Base-by-base conservation (phyloP, 2,888 invertebrate species). In the Tetramorium bicarinatum region DNA sequence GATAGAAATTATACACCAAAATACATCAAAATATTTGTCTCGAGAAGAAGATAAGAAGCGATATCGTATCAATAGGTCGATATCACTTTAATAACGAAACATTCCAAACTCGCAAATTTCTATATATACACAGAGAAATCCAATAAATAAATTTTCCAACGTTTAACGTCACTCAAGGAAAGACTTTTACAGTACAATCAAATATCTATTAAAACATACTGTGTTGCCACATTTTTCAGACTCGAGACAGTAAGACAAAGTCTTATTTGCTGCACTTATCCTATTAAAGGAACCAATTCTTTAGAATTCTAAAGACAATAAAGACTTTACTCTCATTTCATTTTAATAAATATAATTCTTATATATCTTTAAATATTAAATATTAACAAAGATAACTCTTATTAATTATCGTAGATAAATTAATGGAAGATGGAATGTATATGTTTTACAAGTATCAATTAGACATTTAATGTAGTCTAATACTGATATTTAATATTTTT, bases 261-360 rank as follows among this genome's bases (percentile, higher is more conserved):
- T 56, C 6, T 56, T 56, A 25, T 54, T 21, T 21, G 52, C 7
- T 44, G 11, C n/a, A 38, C 2, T 59, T 21, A 54, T 71, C 13
- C 18, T 25, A 9, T 21, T 25, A 7, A 72, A 6, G 54, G 25
- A 69, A 69, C 18, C 29, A 11, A 72, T 41, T 44, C 11, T 25
- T 56, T 56, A 15, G 15, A 21, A 41, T 56, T 25, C 3, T 44
- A 59, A 74, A 18, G n/a, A 29, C n/a, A 29, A 15, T 71, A 9
- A 25, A 34, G 8, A 74, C 15, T 74, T 72, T 21, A 18, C n/a
- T 25, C 15, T 61, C 44, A 15, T 15, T 38, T 62, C 0, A 1
- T 62, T 49, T 47, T 47, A 74, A 21, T 47, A 15, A n/a, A 72
- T 41, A 25, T 71, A 72, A 41, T 15, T 49, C 15, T 41, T 69